Evolutionary conservation across 1,140 invertebrate genomes (phyloP).

Genomic region (Dendrolimus kikuchii): DNA sequence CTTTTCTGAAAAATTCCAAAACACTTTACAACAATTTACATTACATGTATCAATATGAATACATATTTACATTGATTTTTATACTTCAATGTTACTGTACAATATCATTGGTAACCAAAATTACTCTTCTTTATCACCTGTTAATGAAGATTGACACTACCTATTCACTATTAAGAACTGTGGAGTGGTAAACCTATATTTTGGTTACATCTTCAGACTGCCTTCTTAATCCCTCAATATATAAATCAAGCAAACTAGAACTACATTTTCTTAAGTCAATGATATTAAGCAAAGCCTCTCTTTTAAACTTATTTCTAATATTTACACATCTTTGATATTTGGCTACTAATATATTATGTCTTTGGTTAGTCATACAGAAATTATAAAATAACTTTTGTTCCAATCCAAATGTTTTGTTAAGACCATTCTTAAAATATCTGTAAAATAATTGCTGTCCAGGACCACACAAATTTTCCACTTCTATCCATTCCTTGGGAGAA

Average conservation of each 20-base stretch:
- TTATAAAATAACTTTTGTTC: constrained; percentile 62
- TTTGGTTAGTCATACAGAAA: constrained; percentile 50
- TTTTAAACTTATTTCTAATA: constrained; percentile 45
- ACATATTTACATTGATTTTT: too few relatives aligned
- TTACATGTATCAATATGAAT: too few relatives aligned
- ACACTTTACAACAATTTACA: too few relatives aligned
- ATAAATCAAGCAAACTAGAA: constrained; percentile 35
- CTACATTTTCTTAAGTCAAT: constrained; percentile 38
- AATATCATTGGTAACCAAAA: too few relatives aligned
- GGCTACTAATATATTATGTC: constrained; percentile 34
- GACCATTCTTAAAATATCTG: constrained; percentile 53
- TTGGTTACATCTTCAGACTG: neutral
- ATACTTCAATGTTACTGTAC: too few relatives aligned
- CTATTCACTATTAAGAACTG: too few relatives aligned
- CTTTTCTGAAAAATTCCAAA: too few relatives aligned
- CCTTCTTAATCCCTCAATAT: constrained; percentile 30
- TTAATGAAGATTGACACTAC: too few relatives aligned
- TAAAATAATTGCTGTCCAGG: constrained; percentile 49
- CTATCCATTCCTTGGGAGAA: constrained; percentile 39
- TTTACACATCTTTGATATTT: constrained; percentile 43
- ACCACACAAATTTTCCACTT: constrained; percentile 46
- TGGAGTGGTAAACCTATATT: neutral
- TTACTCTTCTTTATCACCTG: too few relatives aligned
- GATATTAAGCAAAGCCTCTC: constrained; percentile 45
- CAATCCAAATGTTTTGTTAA: constrained; percentile 37